These are phyloP conservation scores for Myxocyprinus asiaticus DNA, from an alignment of 2,113 vertebrate genomes.

Conservation along the genomic window DNA sequence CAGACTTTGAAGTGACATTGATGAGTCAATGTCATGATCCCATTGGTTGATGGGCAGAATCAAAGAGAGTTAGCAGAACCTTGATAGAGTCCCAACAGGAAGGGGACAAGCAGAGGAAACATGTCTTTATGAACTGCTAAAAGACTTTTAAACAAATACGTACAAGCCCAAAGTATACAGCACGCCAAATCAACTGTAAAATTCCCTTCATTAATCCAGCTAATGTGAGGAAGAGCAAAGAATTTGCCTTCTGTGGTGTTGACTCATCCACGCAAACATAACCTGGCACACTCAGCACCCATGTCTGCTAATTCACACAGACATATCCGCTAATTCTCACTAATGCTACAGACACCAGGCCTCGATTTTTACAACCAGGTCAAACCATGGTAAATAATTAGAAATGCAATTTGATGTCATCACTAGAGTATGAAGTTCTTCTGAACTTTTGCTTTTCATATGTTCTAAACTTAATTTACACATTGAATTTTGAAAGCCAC, in stretches of 20 bases:
- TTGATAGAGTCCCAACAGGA: constrained; percentile 86
- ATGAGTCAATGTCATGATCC: constrained; percentile 77
- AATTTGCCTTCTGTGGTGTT: constrained; percentile 8
- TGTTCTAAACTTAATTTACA: no score
- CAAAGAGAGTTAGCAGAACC: constrained; percentile 92
- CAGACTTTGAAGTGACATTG: constrained; percentile 89
- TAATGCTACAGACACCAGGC: constrained; percentile 16
- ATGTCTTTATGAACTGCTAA: constrained; percentile 81
- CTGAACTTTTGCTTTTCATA: background rate
- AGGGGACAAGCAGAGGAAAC: constrained; percentile 77
- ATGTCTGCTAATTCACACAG: constrained; percentile 44
- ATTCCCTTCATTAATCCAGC: constrained; percentile 57
- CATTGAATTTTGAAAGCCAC: no score
- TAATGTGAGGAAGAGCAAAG: constrained; percentile 38
- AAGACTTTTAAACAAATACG: constrained; percentile 80
- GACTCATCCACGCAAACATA: constrained; percentile 51
- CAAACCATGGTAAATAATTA: constrained; percentile 13
- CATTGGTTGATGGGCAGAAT: constrained; percentile 80
- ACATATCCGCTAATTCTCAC: constrained; percentile 43
- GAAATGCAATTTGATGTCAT: background rate
- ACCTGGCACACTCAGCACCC: background rate
- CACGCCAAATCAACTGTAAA: constrained; percentile 50
- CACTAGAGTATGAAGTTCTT: background rate
- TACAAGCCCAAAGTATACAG: constrained; percentile 58
- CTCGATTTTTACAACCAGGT: constrained; percentile 15